phyloP scores from a whole-genome alignment of 1,140 invertebrate genomes.

The Metaphire vulgaris region DNA sequence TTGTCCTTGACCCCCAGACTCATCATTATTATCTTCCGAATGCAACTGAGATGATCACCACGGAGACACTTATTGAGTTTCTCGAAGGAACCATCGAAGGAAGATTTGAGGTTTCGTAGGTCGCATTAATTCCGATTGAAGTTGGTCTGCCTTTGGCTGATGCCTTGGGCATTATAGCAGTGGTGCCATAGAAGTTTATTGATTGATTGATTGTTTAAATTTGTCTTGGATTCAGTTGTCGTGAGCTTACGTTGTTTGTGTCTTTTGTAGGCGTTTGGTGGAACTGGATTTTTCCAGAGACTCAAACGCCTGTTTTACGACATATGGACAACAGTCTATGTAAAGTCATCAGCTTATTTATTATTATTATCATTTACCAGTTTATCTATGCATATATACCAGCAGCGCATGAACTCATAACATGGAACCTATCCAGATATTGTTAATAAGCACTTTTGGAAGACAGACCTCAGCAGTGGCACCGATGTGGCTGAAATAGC shows the following conservation, averaged over 20 bases:
- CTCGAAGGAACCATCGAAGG: conserved; percentile 29
- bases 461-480: too few relatives aligned
- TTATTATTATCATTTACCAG: neutral
- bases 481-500: too few relatives aligned
- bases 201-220: too few relatives aligned
- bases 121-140: too few relatives aligned
- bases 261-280: conserved; percentile 9
- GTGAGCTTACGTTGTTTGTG: too few relatives aligned
- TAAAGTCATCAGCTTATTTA: neutral
- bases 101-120: conserved; percentile 8
- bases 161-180: too few relatives aligned
- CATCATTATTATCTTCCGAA: conserved; percentile 41
- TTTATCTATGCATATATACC: neutral
- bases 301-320: conserved; percentile 14
- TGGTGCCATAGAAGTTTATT: too few relatives aligned
- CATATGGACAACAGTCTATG: conserved; percentile 1
- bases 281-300: neutral
- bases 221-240: too few relatives aligned
- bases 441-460: too few relatives aligned
- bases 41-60: conserved; percentile 35
- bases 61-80: conserved; percentile 34
- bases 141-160: too few relatives aligned
- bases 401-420: too few relatives aligned
- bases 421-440: too few relatives aligned
- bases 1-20: conserved; percentile 40